phyloP scores from a whole-genome alignment of 1,140 invertebrate species.

The Papilio helenus region DNA sequence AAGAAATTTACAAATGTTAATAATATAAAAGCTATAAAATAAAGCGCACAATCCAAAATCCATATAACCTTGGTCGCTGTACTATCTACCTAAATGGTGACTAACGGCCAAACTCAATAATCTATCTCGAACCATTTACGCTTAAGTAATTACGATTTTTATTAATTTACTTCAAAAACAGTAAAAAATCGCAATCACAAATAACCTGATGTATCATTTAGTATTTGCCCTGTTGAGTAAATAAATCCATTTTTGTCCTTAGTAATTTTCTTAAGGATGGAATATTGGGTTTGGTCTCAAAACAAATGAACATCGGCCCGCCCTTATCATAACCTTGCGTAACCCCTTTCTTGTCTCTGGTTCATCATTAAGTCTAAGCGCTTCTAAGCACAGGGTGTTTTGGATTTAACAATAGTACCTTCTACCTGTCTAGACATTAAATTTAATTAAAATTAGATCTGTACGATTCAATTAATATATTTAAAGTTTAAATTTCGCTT shows the following conservation, averaged over 20 bases:
- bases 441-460: slow-evolving; percentile 24
- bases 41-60: slow-evolving; percentile 34
- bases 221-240: no score
- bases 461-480: slow-evolving; percentile 27
- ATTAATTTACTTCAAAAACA: no score
- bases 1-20: slow-evolving; percentile 20
- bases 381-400: slow-evolving; percentile 40
- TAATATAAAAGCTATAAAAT: slow-evolving; percentile 28
- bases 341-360: slow-evolving; percentile 9
- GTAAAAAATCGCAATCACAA: no score
- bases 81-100: not conserved
- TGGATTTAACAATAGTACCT: slow-evolving; percentile 36
- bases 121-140: not conserved
- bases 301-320: not conserved
- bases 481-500: slow-evolving; percentile 33
- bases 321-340: not conserved
- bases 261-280: not conserved
- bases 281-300: not conserved
- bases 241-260: no score
- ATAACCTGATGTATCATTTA: no score
- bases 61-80: slow-evolving; percentile 3
- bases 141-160: no score
- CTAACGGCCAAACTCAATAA: not conserved
- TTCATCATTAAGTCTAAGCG: slow-evolving; percentile 33
- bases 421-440: slow-evolving; percentile 35